Base-by-base conservation (phyloP, 2,888 invertebrate genomes). In the Cataglyphis rosenhaueri region DNA sequence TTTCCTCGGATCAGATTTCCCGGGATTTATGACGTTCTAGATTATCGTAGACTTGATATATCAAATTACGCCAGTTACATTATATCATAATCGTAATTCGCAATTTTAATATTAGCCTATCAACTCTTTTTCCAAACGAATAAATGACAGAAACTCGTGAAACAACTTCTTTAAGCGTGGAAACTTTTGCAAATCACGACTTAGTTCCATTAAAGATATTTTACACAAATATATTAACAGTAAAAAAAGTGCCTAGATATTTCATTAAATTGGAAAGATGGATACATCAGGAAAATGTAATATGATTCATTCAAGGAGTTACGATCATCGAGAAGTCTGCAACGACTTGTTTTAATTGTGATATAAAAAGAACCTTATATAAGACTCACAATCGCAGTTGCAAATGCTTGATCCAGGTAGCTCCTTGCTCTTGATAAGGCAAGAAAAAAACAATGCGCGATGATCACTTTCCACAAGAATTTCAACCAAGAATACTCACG, bases 381-480 rank as follows among this genome's bases (percentile, higher is more conserved):
- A 25, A 12, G 8, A 79, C 78, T 79, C 61, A 79, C 78, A 59
- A 41, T 79, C 59, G 44, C 21, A 12, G 10, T 59, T 21, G 70
- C 12, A 38, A 15, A 15, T 25, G 38, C 65, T 18, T 38, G 44
- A 79, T 70, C 70, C 70, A 70, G 21, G 44, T 68, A 76, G 41
- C 70, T 79, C 44, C 59, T 61, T 65, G 18, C 35, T 70, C 32
- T 68, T 57, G 29, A 66, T 15, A 76, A 62, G 25, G 10, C 35
- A 5, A 68, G 35, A 35, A 44, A 57, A 78, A 68, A 57, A 78
- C 59, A 59, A 79, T 70, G 70, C 25, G 44, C n/a, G 35, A 48
- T 59, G 18, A 79, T 61, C 78, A 79, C 78, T 79, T 78, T 68
- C 35, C 78, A 79, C 78, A 61, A 44, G 8, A 70, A 59, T 78